A percentile compares a stretch with the other conserved stretches of the same genome.
These are phyloP conservation scores for Scomber scombrus DNA, from an alignment of 2,113 vertebrate species.

Conservation along the genomic window DNA sequence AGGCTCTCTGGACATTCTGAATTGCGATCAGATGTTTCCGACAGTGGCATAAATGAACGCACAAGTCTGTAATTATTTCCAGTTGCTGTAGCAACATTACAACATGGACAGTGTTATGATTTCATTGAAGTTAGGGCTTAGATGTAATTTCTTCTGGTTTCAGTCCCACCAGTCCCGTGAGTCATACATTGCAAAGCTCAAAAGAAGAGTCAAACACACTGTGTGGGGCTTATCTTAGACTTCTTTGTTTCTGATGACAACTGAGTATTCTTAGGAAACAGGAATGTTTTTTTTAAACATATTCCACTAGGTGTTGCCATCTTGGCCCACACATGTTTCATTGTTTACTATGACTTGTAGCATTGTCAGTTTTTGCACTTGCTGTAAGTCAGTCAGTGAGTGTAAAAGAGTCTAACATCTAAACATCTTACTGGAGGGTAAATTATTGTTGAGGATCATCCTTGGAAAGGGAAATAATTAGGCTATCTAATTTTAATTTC, in stretches of 20 bases:
- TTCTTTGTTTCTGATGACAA: slow-evolving; percentile 2
- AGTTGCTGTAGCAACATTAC: slow-evolving; percentile 75
- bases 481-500: slow-evolving; percentile 29
- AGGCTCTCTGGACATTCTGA: slow-evolving; percentile 34
- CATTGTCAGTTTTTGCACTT: not conserved
- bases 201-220: slow-evolving; percentile 1
- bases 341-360: not conserved
- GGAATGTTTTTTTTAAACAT: not conserved
- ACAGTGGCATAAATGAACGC: slow-evolving; percentile 50
- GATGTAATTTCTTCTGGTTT: slow-evolving; percentile 58
- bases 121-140: slow-evolving; percentile 50
- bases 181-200: slow-evolving; percentile 41
- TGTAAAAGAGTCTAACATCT: too few relatives aligned
- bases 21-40: slow-evolving; percentile 70
- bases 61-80: slow-evolving; percentile 73
- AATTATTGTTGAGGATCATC: not conserved
- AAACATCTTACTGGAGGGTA: not conserved
- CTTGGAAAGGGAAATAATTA: slow-evolving; percentile 11
- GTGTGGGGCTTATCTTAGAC: slow-evolving; percentile 6
- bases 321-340: not conserved
- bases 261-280: not conserved
- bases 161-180: slow-evolving; percentile 34
- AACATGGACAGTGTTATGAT: slow-evolving; percentile 63
- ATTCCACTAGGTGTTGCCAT: not conserved
- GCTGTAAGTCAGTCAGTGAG: not conserved